Conservation (phyloP, 1,140 invertebrate genomes). For the Wasmannia auropunctata region DNA sequence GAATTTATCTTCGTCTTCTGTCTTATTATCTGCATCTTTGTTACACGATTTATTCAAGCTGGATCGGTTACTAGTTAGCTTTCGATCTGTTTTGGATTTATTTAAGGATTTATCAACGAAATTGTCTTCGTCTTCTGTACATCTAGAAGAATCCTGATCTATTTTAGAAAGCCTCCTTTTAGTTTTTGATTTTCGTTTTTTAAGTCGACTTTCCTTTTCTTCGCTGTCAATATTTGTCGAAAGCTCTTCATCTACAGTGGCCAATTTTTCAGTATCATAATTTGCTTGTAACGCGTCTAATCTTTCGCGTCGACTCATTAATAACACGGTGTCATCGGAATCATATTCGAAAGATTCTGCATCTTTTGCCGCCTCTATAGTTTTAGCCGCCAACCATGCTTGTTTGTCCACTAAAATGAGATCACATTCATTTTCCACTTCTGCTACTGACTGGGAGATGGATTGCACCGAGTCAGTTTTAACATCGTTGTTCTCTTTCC, state of each 20-base stretch:
- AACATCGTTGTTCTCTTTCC: constrained; percentile 1
- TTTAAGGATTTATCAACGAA: neutral
- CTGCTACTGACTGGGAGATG: constrained; percentile 10
- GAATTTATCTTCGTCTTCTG: too few relatives aligned
- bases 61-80: neutral
- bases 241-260: neutral
- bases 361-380: neutral
- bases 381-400: constrained; percentile 52
- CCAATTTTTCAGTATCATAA: neutral
- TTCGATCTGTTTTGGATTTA: neutral
- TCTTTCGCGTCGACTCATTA: too few relatives aligned
- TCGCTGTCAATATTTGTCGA: neutral
- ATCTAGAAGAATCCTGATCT: neutral
- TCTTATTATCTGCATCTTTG: too few relatives aligned
- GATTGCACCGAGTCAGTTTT: constrained; percentile 17
- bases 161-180: neutral
- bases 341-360: constrained; percentile 60
- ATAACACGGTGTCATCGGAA: constrained; percentile 69
- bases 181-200: neutral
- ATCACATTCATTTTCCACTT: constrained; percentile 61
- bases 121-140: neutral
- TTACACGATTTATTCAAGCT: neutral
- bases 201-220: neutral
- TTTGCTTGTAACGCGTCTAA: neutral
- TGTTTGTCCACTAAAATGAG: constrained; percentile 66